Conservation (phyloP, 2,888 invertebrate species). For the Metopia argyrocephala region DNA sequence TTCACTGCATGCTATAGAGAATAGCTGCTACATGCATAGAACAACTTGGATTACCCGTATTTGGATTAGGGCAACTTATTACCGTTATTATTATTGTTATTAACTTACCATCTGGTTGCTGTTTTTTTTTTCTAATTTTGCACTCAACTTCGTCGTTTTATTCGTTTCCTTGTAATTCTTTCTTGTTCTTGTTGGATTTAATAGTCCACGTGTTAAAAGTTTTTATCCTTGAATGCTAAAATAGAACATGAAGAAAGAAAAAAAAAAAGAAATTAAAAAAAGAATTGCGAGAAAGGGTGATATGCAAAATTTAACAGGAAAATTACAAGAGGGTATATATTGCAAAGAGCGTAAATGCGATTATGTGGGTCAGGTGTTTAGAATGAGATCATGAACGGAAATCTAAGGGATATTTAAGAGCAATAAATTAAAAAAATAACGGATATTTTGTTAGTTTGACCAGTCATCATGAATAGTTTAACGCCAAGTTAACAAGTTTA, state of each 20-base stretch:
- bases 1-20: too few species aligned
- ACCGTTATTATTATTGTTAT: conserved; percentile 57
- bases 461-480: too few species aligned
- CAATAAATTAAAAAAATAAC: too few species aligned
- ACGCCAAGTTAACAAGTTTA: too few species aligned
- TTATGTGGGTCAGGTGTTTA: not conserved
- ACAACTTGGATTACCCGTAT: too few species aligned
- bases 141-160: not conserved
- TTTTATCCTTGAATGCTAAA: conserved; percentile 61
- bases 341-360: not conserved
- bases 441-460: too few species aligned
- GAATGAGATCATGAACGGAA: not conserved
- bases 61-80: conserved; percentile 55
- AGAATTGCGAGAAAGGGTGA: conserved; percentile 10
- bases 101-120: conserved; percentile 59
- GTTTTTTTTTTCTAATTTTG: conserved; percentile 2
- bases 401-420: too few species aligned
- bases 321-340: not conserved
- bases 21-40: too few species aligned
- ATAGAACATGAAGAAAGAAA: conserved; percentile 31
- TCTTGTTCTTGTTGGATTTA: conserved; percentile 11
- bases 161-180: not conserved
- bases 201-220: conserved; percentile 54
- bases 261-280: conserved; percentile 25
- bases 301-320: conserved; percentile 31